A percentile compares a stretch with the other conserved stretches of the same genome.
Conservation (phyloP, 2,888 invertebrate species). For the Conchocele bisecta region DNA sequence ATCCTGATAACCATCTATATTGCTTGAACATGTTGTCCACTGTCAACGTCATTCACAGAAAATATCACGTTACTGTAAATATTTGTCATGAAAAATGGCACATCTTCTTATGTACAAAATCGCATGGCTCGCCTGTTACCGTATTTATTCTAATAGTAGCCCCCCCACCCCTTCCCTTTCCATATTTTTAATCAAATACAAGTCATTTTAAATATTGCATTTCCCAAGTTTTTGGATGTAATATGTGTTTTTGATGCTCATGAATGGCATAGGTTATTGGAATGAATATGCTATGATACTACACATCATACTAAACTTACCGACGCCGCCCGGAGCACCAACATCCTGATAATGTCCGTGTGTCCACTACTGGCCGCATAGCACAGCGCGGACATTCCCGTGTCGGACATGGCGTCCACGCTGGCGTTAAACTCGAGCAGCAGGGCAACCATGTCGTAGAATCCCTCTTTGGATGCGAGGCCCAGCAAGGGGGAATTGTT, state of each 20-base stretch:
- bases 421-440: constrained; percentile 96
- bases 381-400: constrained; percentile 93
- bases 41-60: too few relatives aligned
- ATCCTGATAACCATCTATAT: too few relatives aligned
- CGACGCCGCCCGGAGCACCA: constrained; percentile 83
- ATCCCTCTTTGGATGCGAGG: constrained; percentile 95
- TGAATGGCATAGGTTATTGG: too few relatives aligned
- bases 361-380: constrained; percentile 94
- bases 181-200: not conserved
- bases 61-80: too few relatives aligned
- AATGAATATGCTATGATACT: not conserved
- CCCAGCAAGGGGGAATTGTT: constrained; percentile 89
- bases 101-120: too few relatives aligned
- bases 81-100: too few relatives aligned
- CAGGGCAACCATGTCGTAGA: constrained; percentile 93
- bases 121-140: too few relatives aligned
- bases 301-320: constrained; percentile 64
- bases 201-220: not conserved
- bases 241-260: too few relatives aligned
- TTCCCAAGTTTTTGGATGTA: too few relatives aligned
- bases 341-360: constrained; percentile 89
- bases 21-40: too few relatives aligned
- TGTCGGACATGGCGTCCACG: constrained; percentile 92
- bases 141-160: too few relatives aligned
- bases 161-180: not conserved